These are phyloP conservation scores for Leucoraja ocellata DNA, from an alignment of 2,797 vertebrate species.

Conservation along the genomic window DNA sequence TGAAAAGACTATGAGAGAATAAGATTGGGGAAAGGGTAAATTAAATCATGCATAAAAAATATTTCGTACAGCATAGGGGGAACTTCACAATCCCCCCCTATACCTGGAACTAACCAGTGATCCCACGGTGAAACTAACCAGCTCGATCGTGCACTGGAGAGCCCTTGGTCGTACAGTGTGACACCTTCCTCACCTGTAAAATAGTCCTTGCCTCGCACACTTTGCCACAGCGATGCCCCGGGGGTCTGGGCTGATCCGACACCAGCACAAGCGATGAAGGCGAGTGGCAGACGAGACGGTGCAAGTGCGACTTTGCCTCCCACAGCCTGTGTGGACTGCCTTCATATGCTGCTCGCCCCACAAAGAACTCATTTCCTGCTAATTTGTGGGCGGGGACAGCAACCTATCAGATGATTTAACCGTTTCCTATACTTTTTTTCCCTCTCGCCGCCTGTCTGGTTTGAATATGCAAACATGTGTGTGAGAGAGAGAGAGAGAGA, in stretches of 20 bases:
- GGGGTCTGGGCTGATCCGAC: background rate
- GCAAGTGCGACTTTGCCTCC: background rate
- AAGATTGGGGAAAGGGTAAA: too few relatives aligned
- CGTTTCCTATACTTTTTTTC: background rate
- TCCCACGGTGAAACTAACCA: background rate
- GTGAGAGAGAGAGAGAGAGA: too few relatives aligned
- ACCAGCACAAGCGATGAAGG: background rate
- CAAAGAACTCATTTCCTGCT: conserved; percentile 27
- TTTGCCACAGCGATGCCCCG: too few relatives aligned
- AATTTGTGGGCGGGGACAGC: background rate
- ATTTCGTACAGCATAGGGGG: background rate
- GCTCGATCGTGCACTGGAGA: background rate
- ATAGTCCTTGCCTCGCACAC: too few relatives aligned
- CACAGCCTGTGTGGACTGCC: background rate
- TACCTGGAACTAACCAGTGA: too few relatives aligned
- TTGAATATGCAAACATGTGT: background rate
- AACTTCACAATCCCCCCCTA: too few relatives aligned
- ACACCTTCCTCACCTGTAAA: too few relatives aligned
- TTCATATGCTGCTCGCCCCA: background rate
- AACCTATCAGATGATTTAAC: background rate
- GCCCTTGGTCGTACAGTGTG: too few relatives aligned
- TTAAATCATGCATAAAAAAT: too few relatives aligned
- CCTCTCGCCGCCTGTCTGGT: background rate
- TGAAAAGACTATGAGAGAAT: too few relatives aligned
- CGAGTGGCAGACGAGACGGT: background rate